These are phyloP conservation scores for Puffinus mauretanicus DNA, from an alignment of 2,113 vertebrate genomes.

Conservation along the genomic window DNA sequence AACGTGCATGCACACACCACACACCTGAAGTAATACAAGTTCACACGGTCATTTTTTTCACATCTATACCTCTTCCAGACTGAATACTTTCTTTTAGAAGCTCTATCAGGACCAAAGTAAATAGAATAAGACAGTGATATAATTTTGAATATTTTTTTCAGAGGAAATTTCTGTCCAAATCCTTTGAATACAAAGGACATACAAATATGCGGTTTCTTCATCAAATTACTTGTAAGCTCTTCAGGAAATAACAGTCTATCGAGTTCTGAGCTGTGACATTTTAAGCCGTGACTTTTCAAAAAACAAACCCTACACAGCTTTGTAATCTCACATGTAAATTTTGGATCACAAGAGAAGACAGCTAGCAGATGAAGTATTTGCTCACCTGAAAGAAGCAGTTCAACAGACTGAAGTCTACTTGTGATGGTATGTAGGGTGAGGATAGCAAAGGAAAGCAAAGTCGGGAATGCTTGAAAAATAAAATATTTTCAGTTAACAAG, in stretches of 20 bases:
- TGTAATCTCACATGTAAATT: constrained; percentile 60
- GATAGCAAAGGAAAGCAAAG: constrained; percentile 78
- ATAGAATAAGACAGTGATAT: not conserved
- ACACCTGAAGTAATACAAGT: not conserved
- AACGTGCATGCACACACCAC: not conserved
- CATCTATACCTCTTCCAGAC: not conserved
- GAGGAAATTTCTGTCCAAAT: not conserved
- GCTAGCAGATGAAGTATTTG: constrained; percentile 70
- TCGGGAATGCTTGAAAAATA: constrained; percentile 77
- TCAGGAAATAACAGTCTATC: not conserved
- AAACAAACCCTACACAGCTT: not conserved
- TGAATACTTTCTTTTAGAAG: not conserved
- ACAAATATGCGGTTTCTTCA: not conserved
- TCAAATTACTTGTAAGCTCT: not conserved
- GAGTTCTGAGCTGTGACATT: not conserved
- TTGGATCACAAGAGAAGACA: constrained; percentile 55
- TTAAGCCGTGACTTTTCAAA: not conserved
- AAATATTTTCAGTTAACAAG: constrained; percentile 74
- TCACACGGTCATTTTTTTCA: not conserved
- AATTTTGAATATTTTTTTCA: not conserved
- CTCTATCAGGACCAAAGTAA: not conserved
- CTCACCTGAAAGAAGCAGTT: constrained; percentile 75
- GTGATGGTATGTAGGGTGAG: constrained; percentile 76
- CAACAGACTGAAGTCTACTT: constrained; percentile 75
- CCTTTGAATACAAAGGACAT: not conserved